Conservation (phyloP, 2,113 vertebrate genomes). For the Artemisiospiza belli region DNA sequence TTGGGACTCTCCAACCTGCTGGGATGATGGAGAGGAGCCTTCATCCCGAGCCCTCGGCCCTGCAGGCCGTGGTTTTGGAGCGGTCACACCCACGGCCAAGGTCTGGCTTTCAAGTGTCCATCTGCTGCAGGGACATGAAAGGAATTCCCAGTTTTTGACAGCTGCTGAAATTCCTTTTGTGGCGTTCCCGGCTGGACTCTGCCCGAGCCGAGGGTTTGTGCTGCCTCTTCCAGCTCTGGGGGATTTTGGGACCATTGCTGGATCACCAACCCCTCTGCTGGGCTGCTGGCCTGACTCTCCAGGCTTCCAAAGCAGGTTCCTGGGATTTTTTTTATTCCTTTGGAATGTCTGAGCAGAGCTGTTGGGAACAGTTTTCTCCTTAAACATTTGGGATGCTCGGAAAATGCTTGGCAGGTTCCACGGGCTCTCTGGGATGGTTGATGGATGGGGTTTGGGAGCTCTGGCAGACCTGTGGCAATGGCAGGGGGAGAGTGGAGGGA, state of each 20-base stretch:
- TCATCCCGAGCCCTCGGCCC: neutral
- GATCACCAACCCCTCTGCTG: neutral
- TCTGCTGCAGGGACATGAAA: neutral
- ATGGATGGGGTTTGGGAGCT: neutral
- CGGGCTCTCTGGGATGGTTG: neutral
- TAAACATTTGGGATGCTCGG: neutral
- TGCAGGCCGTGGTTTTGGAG: neutral
- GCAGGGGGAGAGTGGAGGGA: neutral
- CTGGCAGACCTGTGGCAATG: neutral
- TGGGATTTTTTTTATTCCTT: neutral
- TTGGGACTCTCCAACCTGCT: neutral
- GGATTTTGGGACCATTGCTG: neutral
- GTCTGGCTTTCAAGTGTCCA: neutral
- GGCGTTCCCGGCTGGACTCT: neutral
- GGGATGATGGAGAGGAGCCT: neutral
- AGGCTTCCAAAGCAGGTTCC: neutral
- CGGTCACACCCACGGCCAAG: neutral
- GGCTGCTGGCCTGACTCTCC: neutral
- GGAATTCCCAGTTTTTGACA: neutral
- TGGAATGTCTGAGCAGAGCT: neutral
- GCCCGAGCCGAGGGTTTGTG: neutral
- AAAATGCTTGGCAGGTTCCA: neutral
- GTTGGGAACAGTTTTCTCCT: neutral
- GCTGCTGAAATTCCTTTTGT: conserved; percentile 31
- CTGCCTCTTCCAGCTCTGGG: neutral